Percentiles rank a stretch among this genome's conserved stretches.
Conservation (phyloP, 2,888 invertebrate genomes). For the Cantharis flavilabris region DNA sequence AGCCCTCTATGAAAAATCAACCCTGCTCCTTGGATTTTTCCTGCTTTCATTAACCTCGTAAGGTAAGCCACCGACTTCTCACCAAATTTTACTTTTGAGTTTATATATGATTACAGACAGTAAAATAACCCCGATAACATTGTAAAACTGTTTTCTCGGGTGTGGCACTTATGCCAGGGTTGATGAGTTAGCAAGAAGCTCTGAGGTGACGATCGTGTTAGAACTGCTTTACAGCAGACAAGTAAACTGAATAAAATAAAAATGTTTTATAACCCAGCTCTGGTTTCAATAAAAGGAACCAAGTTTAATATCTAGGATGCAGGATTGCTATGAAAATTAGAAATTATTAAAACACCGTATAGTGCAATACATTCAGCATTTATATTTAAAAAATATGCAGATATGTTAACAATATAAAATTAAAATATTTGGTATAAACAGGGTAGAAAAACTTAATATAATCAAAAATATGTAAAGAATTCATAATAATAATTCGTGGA, state of each 20-base stretch:
- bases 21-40: background rate
- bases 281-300: too few relatives aligned
- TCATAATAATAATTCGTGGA: background rate
- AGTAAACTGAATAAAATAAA: too few relatives aligned
- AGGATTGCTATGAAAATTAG: too few relatives aligned
- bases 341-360: background rate
- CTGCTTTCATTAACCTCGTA: background rate
- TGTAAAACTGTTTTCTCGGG: too few relatives aligned
- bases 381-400: conserved; percentile 13
- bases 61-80: background rate
- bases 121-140: too few relatives aligned
- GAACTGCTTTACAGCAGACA: too few relatives aligned
- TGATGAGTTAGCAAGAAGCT: too few relatives aligned
- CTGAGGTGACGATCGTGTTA: too few relatives aligned
- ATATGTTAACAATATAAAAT: conserved; percentile 8
- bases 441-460: background rate
- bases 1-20: background rate
- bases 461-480: conserved; percentile 12
- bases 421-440: conserved; percentile 16
- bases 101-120: too few relatives aligned
- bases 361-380: background rate
- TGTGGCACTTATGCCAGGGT: too few relatives aligned
- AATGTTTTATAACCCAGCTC: too few relatives aligned
- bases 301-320: too few relatives aligned
- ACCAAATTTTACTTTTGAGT: background rate